Evolutionary conservation across 2,797 vertebrate genomes (phyloP), one percentile per base, ranked within the genome.

Genomic region (Halcyon leucocephala): DNA sequence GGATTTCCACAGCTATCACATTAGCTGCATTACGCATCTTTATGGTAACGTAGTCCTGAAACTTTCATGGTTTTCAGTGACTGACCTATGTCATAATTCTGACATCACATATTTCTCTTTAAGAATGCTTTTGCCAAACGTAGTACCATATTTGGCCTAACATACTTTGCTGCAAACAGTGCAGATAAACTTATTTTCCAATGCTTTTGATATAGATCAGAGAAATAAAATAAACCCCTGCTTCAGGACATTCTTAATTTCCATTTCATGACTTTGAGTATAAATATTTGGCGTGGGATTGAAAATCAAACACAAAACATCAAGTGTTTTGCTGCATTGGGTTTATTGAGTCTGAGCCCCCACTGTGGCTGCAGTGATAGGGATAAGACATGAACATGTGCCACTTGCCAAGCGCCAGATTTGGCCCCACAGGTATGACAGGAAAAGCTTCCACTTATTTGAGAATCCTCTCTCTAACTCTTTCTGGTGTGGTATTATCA

Each of bases 371-470:
- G 69, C 37, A 69, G 71, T 7, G 15, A 51, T 2, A n/a, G n/a
- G 37, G 54, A 65, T 12, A 33, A 41, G n/a, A 22, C 3, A 14
- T 0, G 12, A 94, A 44, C 39, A 41, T 0, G 0, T 13, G 2
- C 20, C 14, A 33, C 65, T 52, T 35, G 41, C 17, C 49, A 41
- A 2, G 29, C 58, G 31, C 28, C 61, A 89, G 15, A 29, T 17
- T 24, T 26, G 25, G 18, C 20, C 48, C 29, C 44, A 35, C 10
- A 49, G 29, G 29, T 4, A 18, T 4, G 10, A 44, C 2, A 67
- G 51, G 12, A 64, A 73, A 89, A 89, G 6, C 35, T 49, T 31
- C 5, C 25, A 14, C 20, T 72, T 58, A 17, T 25, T 9, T 74
- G 39, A 71, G 44, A 91, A 86, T 41, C 28, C 87, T 48, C 0